phyloP scores from a whole-genome alignment of 2,888 invertebrate genomes.

The Plebejus melissa region DNA sequence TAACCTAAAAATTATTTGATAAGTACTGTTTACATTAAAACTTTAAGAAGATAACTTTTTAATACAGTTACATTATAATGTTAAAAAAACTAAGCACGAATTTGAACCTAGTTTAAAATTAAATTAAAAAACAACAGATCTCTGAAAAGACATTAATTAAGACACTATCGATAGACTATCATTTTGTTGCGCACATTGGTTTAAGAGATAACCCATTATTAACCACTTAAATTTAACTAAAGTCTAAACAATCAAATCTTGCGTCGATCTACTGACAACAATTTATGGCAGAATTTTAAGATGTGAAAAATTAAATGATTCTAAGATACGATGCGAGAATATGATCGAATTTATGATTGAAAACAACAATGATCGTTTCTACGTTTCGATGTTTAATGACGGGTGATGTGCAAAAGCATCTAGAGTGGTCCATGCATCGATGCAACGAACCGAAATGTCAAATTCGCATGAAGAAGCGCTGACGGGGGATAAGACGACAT shows the following conservation, averaged over 20 bases:
- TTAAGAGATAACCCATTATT: not conserved
- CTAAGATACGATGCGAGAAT: constrained; percentile 41
- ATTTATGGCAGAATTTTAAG: constrained; percentile 19
- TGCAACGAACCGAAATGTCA: constrained; percentile 75
- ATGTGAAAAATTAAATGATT: constrained; percentile 40
- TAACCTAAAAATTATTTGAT: not conserved
- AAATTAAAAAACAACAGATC: not conserved
- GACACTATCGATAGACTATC: not conserved
- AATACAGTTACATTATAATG: not conserved
- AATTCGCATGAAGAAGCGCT: constrained; percentile 67
- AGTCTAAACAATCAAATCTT: not conserved
- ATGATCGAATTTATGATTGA: constrained; percentile 39
- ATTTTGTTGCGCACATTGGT: not conserved
- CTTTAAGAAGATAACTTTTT: no score
- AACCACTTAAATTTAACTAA: constrained; percentile 17
- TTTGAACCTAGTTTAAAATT: not conserved
- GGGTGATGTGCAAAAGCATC: constrained; percentile 71
- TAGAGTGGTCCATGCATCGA: constrained; percentile 75
- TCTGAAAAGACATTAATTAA: not conserved
- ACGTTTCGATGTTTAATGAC: constrained; percentile 50
- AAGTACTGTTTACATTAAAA: no score
- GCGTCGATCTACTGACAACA: constrained; percentile 9
- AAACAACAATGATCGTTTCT: constrained; percentile 42
- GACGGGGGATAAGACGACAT: constrained; percentile 65
- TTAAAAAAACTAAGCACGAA: not conserved